Evolutionary conservation across 2,113 vertebrate genomes (phyloP).

Genomic region (Callopanchax toddi): DNA sequence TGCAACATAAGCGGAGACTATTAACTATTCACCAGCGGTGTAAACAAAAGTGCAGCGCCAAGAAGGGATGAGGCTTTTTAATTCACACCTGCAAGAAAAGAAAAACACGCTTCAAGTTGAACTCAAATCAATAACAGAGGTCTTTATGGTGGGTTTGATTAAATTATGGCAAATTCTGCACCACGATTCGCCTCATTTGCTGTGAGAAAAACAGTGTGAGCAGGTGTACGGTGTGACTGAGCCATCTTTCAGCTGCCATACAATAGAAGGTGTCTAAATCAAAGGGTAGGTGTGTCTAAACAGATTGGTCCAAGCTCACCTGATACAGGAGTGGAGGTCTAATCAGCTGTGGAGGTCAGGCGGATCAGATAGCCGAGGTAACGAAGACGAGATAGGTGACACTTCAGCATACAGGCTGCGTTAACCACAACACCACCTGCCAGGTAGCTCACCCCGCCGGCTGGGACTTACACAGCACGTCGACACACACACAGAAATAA

Average conservation of each 20-base stretch:
- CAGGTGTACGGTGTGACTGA: slow-evolving; percentile 43
- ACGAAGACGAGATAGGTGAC: slow-evolving; percentile 50
- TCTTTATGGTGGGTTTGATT: no score
- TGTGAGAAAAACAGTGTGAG: slow-evolving; percentile 5
- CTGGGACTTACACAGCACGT: slow-evolving; percentile 9
- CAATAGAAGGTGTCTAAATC: slow-evolving; percentile 63
- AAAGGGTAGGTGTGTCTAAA: slow-evolving; percentile 71
- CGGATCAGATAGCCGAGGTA: slow-evolving; percentile 67
- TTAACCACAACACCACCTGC: slow-evolving; percentile 63
- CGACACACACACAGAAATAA: slow-evolving; percentile 17
- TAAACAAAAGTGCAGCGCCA: slow-evolving; percentile 29
- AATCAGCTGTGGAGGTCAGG: slow-evolving; percentile 47
- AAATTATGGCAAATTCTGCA: neutral
- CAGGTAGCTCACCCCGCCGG: slow-evolving; percentile 31
- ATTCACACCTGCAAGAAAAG: no score
- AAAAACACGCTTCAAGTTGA: slow-evolving; percentile 1
- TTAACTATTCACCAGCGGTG: slow-evolving; percentile 45
- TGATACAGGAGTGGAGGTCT: slow-evolving; percentile 51
- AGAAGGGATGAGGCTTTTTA: slow-evolving; percentile 7
- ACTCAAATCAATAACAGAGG: neutral
- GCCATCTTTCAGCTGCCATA: slow-evolving; percentile 44
- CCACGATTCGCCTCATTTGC: slow-evolving; percentile 15
- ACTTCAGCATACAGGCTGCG: slow-evolving; percentile 50
- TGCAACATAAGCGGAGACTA: slow-evolving; percentile 44
- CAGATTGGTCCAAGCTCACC: slow-evolving; percentile 65